Evolutionary conservation across 2,797 vertebrate genomes (phyloP).

Genomic region (Galago senegalensis): DNA sequence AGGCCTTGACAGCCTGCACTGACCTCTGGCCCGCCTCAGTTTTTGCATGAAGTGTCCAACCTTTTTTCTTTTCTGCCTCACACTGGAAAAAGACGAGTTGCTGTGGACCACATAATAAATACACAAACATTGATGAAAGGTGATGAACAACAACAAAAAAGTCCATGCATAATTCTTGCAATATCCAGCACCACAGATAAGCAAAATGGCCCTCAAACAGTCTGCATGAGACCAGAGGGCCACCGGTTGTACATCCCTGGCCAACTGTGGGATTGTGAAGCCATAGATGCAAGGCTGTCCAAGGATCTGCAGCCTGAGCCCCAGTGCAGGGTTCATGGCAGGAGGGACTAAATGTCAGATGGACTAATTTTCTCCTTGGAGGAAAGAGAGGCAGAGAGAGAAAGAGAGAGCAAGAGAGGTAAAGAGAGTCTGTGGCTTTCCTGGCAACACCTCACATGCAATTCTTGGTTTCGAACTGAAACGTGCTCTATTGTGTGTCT

Average conservation of each 20-base stretch:
- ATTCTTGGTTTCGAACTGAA: not conserved
- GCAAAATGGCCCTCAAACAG: no score
- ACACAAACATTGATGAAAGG: no score
- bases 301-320: not conserved
- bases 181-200: no score
- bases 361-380: not conserved
- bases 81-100: no score
- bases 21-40: not conserved
- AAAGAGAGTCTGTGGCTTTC: not conserved
- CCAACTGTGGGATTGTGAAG: not conserved
- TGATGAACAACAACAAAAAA: no score
- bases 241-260: no score
- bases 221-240: no score
- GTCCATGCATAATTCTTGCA: no score
- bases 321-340: not conserved
- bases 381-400: no score
- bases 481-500: not conserved
- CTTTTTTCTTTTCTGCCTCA: no score
- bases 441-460: not conserved
- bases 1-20: not conserved
- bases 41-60: not conserved
- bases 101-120: no score
- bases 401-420: not conserved
- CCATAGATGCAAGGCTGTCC: not conserved
- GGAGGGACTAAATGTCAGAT: not conserved